phyloP scores from a whole-genome alignment of 2,888 invertebrate species.

The Polymixis flavicincta region DNA sequence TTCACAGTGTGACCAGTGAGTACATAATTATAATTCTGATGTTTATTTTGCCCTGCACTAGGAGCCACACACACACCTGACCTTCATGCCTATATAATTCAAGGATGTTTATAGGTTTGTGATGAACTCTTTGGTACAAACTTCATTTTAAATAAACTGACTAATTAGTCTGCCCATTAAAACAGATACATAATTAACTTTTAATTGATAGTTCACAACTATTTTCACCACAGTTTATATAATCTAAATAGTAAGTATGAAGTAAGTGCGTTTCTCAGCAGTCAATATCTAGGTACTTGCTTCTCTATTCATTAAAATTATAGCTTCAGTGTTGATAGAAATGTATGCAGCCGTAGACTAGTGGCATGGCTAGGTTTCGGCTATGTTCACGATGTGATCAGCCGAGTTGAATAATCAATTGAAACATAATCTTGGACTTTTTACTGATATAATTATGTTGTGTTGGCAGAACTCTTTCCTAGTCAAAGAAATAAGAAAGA shows the following conservation, averaged over 20 bases:
- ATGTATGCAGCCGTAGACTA: neutral
- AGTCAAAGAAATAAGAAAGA: neutral
- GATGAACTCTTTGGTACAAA: neutral
- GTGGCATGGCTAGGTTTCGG: neutral
- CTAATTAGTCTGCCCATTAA: neutral
- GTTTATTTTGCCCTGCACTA: neutral
- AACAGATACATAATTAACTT: neutral
- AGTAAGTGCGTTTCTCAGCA: neutral
- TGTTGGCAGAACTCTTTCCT: neutral
- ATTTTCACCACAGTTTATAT: conserved; percentile 5
- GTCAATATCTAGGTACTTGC: neutral
- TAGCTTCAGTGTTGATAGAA: neutral
- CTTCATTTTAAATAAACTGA: neutral
- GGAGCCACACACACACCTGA: neutral
- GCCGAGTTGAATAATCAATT: neutral
- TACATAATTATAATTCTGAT: conserved; percentile 51
- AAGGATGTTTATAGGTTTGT: conserved; percentile 7
- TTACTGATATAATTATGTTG: no score
- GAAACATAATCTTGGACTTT: neutral
- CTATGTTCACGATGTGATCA: neutral
- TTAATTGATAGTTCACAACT: neutral
- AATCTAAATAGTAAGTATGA: neutral
- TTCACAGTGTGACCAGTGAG: conserved; percentile 79
- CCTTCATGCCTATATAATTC: neutral
- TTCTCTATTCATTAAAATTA: neutral